Evolutionary conservation across 1,140 invertebrate genomes (phyloP).

Genomic region (Nephila pilipes): DNA sequence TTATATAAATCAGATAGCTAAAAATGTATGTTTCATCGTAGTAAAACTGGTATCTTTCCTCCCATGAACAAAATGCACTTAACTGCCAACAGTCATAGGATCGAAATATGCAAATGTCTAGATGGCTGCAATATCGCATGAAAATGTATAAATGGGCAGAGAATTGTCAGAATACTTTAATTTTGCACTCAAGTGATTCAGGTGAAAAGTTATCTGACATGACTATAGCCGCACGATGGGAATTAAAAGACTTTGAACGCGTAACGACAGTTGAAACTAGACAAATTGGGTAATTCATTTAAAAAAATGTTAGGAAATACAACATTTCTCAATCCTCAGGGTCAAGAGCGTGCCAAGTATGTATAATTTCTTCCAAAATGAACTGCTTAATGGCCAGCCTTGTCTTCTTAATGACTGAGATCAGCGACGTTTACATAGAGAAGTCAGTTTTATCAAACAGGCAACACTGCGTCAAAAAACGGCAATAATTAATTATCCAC

Average conservation of each 20-base stretch:
- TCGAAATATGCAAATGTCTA: no score
- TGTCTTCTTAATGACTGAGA: not conserved
- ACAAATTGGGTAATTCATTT: not conserved
- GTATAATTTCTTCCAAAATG: not conserved
- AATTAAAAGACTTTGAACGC: not conserved
- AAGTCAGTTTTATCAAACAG: no score
- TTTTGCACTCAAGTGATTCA: not conserved
- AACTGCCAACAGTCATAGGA: no score
- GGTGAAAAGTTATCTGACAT: not conserved
- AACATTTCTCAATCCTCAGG: not conserved
- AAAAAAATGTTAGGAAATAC: not conserved
- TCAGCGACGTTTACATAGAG: no score
- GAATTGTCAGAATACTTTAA: not conserved
- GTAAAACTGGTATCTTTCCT: no score
- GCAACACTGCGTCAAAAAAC: no score
- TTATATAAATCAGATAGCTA: no score
- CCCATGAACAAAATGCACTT: no score
- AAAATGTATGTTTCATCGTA: no score
- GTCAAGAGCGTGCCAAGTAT: not conserved
- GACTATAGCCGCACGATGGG: not conserved
- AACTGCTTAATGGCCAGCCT: not conserved
- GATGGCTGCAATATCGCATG: no score
- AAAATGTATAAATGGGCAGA: not conserved
- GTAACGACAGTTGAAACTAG: not conserved
- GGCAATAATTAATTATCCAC: no score